Evolutionary conservation across 2,113 vertebrate genomes (phyloP).

Genomic region (Platysteira castanea): DNA sequence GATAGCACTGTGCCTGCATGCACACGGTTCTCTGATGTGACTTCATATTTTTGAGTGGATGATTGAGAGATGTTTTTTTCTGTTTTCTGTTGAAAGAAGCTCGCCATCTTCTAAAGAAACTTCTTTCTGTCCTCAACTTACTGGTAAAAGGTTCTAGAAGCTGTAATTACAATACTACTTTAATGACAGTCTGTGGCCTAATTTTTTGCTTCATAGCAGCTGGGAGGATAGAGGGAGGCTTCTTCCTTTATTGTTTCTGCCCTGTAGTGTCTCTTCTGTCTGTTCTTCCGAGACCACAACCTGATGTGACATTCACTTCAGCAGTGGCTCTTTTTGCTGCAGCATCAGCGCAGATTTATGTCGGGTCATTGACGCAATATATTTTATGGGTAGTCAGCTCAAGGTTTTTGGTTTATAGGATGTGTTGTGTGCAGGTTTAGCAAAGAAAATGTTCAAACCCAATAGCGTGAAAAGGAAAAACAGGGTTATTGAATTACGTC

Average conservation of each 20-base stretch:
- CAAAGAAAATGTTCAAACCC: neutral
- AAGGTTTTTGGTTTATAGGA: conserved; percentile 6
- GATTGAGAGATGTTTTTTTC: conserved; percentile 3
- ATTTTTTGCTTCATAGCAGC: neutral
- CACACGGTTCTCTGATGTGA: neutral
- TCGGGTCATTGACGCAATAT: neutral
- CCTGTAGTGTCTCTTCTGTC: neutral
- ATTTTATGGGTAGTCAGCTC: conserved; percentile 14
- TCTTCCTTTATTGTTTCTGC: neutral
- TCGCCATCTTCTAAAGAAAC: neutral
- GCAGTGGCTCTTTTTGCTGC: neutral
- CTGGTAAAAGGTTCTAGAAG: conserved; percentile 1
- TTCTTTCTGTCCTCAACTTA: neutral
- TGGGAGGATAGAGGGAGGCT: neutral
- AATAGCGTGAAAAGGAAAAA: neutral
- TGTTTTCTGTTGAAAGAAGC: neutral
- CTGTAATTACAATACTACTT: conserved; percentile 41
- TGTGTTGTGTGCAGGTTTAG: neutral
- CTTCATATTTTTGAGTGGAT: neutral
- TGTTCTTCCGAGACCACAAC: neutral
- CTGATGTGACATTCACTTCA: conserved; percentile 11
- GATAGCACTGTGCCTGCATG: neutral
- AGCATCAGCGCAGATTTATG: neutral
- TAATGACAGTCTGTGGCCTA: conserved; percentile 16
- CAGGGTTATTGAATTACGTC: neutral